Evolutionary conservation across 2,797 vertebrate species (phyloP), one percentile per base, ranked within the genome.

Genomic region (Merluccius polli): DNA sequence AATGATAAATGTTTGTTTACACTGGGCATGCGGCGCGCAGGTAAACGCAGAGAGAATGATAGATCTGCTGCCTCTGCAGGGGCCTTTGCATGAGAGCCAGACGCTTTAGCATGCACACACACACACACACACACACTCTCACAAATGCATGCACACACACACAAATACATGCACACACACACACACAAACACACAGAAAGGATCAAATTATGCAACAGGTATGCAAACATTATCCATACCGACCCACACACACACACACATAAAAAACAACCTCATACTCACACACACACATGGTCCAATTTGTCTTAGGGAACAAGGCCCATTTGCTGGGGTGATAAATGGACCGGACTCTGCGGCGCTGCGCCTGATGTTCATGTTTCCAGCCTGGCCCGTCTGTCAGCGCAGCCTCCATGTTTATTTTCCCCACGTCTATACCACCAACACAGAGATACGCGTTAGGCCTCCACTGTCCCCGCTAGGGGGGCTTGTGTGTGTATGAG

Each of bases 1-100:
- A 85, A 85, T 94, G 93, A 93, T 92, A 89, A 92, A 93, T 89
- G 91, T 87, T 48, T 93, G 93, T 93, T 93, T 94, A 93, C 87
- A 84, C 87, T 92, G 86, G 80, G 86, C 81, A 86, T 91, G 84
- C 87, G 86, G 87, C 89, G 83, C 84, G 89, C 90, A 82, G 83
- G 89, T 92, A 90, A 89, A 89, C 86, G 78, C 82, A 83, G 81
- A 77, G 70, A 81, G 87, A 87, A 91, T 93, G 91, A 92, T 92
- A 86, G 86, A 92, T 91, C 87, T 89, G 87, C 88, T 82, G 78
- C 84, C 83, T n/a, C 12, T 8, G 32, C 33, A 10, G 59, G 35
- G 73, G 33, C 52, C 72, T 32, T 90, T 85, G 85, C 86, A 86
- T 87, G 88, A 83, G 85, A 89, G 86, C 85, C 90, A 90, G 88